Base-by-base conservation (phyloP, 2,113 vertebrate species). In the Vidua macroura region DNA sequence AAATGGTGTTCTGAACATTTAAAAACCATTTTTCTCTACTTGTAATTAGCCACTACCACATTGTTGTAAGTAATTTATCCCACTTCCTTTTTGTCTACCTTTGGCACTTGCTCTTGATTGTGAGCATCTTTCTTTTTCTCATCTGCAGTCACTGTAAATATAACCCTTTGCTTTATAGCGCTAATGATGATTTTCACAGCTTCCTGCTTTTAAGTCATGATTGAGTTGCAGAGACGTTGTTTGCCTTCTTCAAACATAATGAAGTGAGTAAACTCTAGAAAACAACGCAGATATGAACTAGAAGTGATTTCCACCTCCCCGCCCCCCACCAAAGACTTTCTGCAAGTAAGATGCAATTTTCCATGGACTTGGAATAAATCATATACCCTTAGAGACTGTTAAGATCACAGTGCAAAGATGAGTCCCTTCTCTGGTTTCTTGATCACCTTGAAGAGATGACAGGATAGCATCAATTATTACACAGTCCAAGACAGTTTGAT, bases 401-500 rank as follows among this genome's bases (percentile, higher is more conserved):
- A 53, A 90, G 73, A 87, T 91, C 1, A 2, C 33, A 68, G 11
- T 62, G 63, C 58, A 49, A 49, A 90, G 62, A 82, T 84, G 35
- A 72, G 30, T 73, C 17, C 11, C 30, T 37, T n/a, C 53, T 69
- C 67, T 88, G 75, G 13, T 89, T 85, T 90, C 66, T 90, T 80
- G 74, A 67, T 91, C 62, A 73, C 73, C 74, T 87, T 82, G 70
- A 84, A 35, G 33, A 74, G 33, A 86, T 75, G 81, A 77, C 41
- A 86, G 43, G 67, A 68, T 88, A 52, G 28, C n/a, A 59, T 55
- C 69, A 41, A 37, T 87, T 94, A 70, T 53, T 82, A 31, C 48
- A 59, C n/a, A 64, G 67, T 84, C 59, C 37, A 78, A 69, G 53
- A 68, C 85, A 69, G 51, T 83, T 90, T 85, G 67, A 73, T 94